Conservation (phyloP, 2,113 vertebrate species). For the Saimiri boliviensis region DNA sequence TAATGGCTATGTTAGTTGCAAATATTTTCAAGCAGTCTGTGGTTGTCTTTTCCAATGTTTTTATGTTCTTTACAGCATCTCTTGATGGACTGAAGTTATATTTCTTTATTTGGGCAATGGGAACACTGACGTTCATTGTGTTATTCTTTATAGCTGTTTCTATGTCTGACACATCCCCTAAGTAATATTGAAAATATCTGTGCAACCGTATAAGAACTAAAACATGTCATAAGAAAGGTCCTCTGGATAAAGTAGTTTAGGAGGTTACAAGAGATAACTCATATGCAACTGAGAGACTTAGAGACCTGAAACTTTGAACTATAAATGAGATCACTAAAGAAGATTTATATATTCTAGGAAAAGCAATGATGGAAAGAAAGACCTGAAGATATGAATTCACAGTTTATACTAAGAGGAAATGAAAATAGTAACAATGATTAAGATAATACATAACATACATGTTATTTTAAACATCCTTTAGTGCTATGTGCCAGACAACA, state of each 20-base stretch:
- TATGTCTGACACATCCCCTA: conserved; percentile 3
- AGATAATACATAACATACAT: not conserved
- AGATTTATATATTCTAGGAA: not conserved
- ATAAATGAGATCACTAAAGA: not conserved
- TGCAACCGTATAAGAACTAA: not conserved
- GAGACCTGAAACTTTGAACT: not conserved
- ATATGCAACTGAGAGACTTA: not conserved
- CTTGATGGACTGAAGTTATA: conserved; percentile 1
- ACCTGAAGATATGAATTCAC: not conserved
- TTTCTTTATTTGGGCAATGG: conserved; percentile 17
- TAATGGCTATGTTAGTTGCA: not conserved
- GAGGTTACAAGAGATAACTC: not conserved
- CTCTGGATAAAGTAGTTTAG: not conserved
- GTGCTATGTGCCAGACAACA: not conserved
- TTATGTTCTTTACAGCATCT: not conserved
- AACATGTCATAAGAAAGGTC: not conserved
- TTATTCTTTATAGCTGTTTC: conserved; percentile 36
- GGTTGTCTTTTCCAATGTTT: not conserved
- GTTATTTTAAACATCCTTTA: not conserved
- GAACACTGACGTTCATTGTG: conserved; percentile 15
- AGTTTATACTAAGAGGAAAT: not conserved
- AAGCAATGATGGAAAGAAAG: not conserved
- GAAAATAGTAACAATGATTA: not conserved
- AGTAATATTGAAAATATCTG: conserved; percentile 29
- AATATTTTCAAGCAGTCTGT: not conserved